phyloP scores from a whole-genome alignment of 92 coral and sea anemone genomes.

The Virgularia gustaviana region DNA sequence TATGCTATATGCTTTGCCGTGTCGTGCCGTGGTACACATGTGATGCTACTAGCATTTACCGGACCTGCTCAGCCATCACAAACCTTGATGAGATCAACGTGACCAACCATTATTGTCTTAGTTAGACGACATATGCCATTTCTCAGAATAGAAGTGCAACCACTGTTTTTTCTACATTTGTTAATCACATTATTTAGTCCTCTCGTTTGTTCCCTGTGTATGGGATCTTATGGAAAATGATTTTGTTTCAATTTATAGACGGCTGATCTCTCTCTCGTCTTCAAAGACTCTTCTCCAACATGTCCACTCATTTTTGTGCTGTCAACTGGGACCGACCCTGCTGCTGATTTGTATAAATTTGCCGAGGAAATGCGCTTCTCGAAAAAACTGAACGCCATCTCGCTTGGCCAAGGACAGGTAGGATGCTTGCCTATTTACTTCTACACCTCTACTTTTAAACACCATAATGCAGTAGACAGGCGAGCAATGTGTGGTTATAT shows the following conservation, averaged over 20 bases:
- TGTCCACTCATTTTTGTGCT: conserved; percentile 92
- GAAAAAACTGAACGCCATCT: conserved; percentile 91
- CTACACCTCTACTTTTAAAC: no score
- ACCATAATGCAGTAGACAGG: neutral
- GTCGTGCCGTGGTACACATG: no score
- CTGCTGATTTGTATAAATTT: conserved; percentile 97
- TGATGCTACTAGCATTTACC: no score
- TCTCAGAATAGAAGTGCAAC: no score
- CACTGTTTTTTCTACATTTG: no score
- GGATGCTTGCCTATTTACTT: neutral
- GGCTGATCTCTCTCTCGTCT: conserved; percentile 88
- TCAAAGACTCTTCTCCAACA: conserved; percentile 89
- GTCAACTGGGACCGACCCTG: conserved; percentile 99
- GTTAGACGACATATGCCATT: no score
- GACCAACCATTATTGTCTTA: no score
- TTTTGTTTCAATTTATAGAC: no score
- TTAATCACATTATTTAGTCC: neutral
- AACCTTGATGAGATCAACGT: no score
- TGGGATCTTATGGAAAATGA: neutral
- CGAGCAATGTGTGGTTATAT: neutral
- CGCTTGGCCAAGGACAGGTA: conserved; percentile 99
- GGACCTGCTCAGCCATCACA: no score
- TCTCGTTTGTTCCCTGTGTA: neutral
- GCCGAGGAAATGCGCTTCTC: conserved; percentile 99
- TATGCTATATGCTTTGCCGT: no score